Conservation (phyloP, 30 jellyfish, hydroid and myxozoan genomes). For the Aurelia aurita region DNA sequence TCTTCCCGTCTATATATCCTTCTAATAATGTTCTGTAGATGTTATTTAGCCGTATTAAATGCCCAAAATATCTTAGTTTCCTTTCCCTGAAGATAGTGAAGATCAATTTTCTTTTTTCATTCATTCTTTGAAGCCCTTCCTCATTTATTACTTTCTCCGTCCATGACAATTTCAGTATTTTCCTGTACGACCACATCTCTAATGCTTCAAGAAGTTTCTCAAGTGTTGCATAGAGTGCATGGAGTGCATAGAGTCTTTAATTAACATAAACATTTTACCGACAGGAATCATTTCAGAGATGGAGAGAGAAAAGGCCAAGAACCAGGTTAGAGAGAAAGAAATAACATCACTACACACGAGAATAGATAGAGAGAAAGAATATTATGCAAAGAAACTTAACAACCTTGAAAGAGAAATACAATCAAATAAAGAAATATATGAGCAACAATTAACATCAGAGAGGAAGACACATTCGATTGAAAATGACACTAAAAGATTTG, state of each 20-base stretch:
- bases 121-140: no score
- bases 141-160: no score
- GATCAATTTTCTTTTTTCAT: no score
- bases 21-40: no score
- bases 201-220: no score
- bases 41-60: no score
- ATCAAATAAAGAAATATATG: constrained; percentile 8
- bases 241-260: not conserved
- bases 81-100: no score
- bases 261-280: not conserved
- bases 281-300: constrained; percentile 57
- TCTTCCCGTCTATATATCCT: no score
- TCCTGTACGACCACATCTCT: no score
- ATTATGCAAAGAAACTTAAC: constrained; percentile 44
- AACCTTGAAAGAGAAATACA: constrained; percentile 49
- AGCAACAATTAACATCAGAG: constrained; percentile 64
- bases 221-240: not conserved
- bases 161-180: no score
- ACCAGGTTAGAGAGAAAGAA: constrained; percentile 44
- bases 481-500: constrained; percentile 65
- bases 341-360: constrained; percentile 46
- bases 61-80: no score
- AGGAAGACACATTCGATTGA: constrained; percentile 66
- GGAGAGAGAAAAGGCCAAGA: constrained; percentile 63
- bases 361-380: constrained; percentile 55